Percentiles rank a stretch among this genome's conserved stretches.
Conservation (phyloP, 2,797 vertebrate species). For the Mycteria americana region DNA sequence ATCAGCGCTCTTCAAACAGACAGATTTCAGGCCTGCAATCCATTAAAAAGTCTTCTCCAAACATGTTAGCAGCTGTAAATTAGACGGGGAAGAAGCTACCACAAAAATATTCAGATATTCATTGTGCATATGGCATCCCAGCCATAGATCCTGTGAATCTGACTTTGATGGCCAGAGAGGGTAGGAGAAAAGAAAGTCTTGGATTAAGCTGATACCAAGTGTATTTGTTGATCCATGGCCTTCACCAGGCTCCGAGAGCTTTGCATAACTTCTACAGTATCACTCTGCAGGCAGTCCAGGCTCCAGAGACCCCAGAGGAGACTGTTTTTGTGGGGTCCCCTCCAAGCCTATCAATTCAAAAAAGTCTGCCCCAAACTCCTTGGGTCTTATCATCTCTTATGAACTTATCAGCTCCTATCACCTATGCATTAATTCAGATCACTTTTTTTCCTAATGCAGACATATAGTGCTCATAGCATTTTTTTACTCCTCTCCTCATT, state of each 20-base stretch:
- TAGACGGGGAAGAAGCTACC: background rate
- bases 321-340: background rate
- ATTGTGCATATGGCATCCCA: background rate
- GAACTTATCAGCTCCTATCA: background rate
- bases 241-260: background rate
- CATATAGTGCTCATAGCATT: background rate
- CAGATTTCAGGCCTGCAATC: background rate
- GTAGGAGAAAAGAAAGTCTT: background rate
- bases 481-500: background rate
- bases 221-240: background rate
- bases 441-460: background rate
- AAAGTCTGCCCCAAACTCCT: background rate
- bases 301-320: background rate
- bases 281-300: background rate
- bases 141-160: background rate
- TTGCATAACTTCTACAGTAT: background rate
- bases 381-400: background rate
- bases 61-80: background rate
- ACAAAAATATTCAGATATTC: background rate
- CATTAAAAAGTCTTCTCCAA: background rate
- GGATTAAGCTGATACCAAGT: background rate
- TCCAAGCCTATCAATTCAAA: background rate
- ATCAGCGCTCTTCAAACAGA: background rate
- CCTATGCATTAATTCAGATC: background rate
- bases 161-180: background rate